Evolutionary conservation across 2,797 vertebrate species (phyloP).

Genomic region (Amphiprion clarkii): DNA sequence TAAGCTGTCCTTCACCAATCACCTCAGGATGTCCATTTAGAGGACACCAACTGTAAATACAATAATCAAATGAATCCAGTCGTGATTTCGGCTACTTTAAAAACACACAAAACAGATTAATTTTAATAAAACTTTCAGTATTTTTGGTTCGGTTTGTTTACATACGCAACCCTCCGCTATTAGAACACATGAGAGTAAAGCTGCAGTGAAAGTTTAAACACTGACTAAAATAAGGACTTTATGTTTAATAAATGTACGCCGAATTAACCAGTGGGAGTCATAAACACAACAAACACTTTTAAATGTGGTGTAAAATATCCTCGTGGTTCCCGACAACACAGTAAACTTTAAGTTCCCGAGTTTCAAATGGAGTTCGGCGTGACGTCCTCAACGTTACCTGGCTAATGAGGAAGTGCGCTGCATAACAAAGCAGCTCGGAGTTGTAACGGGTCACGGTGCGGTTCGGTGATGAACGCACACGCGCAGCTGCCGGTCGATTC

Average conservation of each 20-base stretch:
- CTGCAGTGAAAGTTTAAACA: background rate
- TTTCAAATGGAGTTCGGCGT: background rate
- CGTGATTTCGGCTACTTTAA: accelerated
- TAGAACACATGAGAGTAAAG: background rate
- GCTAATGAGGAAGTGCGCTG: constrained; percentile 72
- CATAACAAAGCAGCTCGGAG: constrained; percentile 58
- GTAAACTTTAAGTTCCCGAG: background rate
- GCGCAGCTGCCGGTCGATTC: background rate
- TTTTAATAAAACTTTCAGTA: background rate
- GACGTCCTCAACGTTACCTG: constrained; percentile 29
- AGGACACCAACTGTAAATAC: accelerated
- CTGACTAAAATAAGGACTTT: background rate
- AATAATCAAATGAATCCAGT: accelerated
- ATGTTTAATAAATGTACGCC: background rate
- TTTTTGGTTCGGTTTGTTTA: background rate
- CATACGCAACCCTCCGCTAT: too few species aligned
- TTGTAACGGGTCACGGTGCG: constrained; percentile 7
- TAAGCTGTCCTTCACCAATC: background rate
- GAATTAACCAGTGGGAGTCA: background rate
- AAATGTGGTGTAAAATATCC: accelerated
- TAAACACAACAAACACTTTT: accelerated
- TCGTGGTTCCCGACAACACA: background rate
- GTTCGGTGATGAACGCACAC: background rate
- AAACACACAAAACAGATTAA: accelerated
- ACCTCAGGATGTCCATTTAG: accelerated